Conservation (phyloP, 1,140 invertebrate genomes). For the Homarus americanus region DNA sequence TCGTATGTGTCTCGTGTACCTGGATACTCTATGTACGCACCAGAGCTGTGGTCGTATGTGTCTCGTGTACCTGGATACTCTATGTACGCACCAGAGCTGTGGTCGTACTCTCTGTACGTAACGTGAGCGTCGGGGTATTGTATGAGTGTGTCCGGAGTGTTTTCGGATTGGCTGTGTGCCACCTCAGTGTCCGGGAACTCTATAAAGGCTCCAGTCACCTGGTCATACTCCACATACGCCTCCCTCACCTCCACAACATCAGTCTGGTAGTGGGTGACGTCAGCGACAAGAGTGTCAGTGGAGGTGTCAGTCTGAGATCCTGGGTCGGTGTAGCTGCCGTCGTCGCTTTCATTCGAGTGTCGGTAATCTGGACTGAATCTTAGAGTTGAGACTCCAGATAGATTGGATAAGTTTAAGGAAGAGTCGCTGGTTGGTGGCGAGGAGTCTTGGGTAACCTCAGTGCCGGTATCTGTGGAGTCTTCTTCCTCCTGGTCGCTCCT, state of each 20-base stretch:
- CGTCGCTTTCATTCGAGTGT: slow-evolving; percentile 49
- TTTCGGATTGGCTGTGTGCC: too few species aligned
- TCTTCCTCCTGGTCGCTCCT: slow-evolving; percentile 35
- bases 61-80: not conserved
- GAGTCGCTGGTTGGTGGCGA: not conserved
- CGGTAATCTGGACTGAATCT: not conserved
- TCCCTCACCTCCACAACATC: not conserved
- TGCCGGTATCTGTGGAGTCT: not conserved
- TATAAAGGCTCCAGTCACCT: not conserved
- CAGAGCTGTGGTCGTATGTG: not conserved
- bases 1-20: not conserved
- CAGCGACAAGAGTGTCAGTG: slow-evolving; percentile 43
- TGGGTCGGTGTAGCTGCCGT: slow-evolving; percentile 21
- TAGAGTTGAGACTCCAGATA: not conserved
- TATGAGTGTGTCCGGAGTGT: too few species aligned
- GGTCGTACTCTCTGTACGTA: not conserved
- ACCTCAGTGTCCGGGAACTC: slow-evolving; percentile 23
- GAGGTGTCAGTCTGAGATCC: slow-evolving; percentile 63
- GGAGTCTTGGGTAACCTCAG: not conserved
- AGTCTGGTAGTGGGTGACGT: slow-evolving; percentile 5
- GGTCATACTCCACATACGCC: slow-evolving; percentile 9
- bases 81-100: not conserved
- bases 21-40: not conserved
- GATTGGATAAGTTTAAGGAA: not conserved
- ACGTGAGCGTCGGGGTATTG: slow-evolving; percentile 19